phyloP scores from a whole-genome alignment of 2,797 vertebrate species.

The Rousettus madagascariensis region DNA sequence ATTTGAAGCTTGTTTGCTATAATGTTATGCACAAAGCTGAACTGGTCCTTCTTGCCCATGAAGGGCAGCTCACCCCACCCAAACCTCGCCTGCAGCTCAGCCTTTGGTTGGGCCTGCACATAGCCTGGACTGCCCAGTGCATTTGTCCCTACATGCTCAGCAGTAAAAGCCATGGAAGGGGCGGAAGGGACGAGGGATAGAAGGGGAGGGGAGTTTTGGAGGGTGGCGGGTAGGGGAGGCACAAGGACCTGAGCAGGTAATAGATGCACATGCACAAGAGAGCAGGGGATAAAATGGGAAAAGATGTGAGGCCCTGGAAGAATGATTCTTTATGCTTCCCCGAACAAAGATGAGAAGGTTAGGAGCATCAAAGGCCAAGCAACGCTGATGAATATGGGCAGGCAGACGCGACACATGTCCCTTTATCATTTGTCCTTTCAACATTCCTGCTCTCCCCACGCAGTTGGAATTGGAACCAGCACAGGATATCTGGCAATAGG shows the following conservation, averaged over 20 bases:
- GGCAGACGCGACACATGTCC: constrained; percentile 61
- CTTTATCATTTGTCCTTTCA: constrained; percentile 79
- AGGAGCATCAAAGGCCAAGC: constrained; percentile 72
- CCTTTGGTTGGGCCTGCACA: background rate
- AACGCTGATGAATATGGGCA: constrained; percentile 76
- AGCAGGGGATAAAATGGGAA: constrained; percentile 62
- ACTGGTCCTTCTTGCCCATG: constrained; percentile 70
- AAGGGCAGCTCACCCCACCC: constrained; percentile 70
- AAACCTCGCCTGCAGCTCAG: background rate
- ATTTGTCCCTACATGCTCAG: background rate
- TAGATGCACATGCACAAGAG: constrained; percentile 44
- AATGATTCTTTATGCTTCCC: constrained; percentile 74
- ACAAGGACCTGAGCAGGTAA: background rate
- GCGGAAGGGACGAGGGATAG: background rate
- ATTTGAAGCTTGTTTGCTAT: constrained; percentile 85
- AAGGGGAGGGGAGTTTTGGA: background rate
- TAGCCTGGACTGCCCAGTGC: background rate
- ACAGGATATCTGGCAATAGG: constrained; percentile 59
- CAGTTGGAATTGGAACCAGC: constrained; percentile 76
- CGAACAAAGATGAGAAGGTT: constrained; percentile 78
- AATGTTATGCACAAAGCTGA: constrained; percentile 83
- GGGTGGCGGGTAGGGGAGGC: background rate
- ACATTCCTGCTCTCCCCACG: constrained; percentile 77
- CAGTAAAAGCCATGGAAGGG: background rate
- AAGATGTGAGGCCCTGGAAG: constrained; percentile 72